A percentile compares a stretch with the other conserved stretches of the same genome.
Evolutionary conservation across 2,113 vertebrate species (phyloP).

Genomic region (Triplophysa tibetana): DNA sequence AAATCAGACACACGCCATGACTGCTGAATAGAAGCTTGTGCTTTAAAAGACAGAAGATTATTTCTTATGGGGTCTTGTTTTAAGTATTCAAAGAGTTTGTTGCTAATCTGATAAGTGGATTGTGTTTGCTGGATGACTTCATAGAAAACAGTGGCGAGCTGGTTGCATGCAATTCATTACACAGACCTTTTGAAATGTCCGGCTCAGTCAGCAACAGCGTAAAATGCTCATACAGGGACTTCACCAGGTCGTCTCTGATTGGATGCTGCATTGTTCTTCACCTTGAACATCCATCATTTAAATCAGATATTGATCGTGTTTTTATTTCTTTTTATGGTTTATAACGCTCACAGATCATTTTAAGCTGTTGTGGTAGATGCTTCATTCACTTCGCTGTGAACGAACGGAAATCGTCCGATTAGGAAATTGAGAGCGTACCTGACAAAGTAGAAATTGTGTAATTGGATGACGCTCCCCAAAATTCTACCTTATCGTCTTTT

Average conservation of each 20-base stretch:
- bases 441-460: neutral
- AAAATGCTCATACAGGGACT: no score
- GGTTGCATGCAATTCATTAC: neutral
- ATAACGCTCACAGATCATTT: constrained; percentile 1
- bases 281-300: constrained; percentile 17
- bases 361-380: constrained; percentile 14
- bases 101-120: constrained; percentile 5
- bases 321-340: constrained; percentile 9
- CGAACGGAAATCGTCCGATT: neutral
- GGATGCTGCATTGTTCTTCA: neutral
- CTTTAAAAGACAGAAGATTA: neutral
- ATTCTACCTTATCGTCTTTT: neutral
- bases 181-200: constrained; percentile 1
- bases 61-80: neutral
- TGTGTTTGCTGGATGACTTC: neutral
- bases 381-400: neutral
- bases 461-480: constrained; percentile 2
- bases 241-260: neutral
- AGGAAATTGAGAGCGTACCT: neutral
- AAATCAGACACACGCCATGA: constrained; percentile 3
- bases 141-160: neutral
- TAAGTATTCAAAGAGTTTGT: neutral
- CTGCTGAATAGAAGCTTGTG: constrained; percentile 7
- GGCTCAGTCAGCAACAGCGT: neutral
- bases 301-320: constrained; percentile 22